These are phyloP conservation scores for Myxocyprinus asiaticus DNA, from an alignment of 2,113 vertebrate genomes.

Conservation along the genomic window DNA sequence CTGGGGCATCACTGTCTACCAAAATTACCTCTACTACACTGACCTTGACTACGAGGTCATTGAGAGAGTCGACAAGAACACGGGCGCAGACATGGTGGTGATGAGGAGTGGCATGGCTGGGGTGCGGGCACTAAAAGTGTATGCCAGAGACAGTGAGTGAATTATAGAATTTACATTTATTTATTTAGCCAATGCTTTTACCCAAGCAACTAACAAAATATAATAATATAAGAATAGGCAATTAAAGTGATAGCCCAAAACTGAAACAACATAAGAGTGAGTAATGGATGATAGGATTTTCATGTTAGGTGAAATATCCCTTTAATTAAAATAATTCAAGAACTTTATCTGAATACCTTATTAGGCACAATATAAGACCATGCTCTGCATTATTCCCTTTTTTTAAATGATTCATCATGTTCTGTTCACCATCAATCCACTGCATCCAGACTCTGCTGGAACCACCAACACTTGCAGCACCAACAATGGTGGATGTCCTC, in stretches of 20 bases:
- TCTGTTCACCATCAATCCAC: not conserved
- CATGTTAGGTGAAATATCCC: no score
- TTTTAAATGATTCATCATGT: not conserved
- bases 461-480: constrained; percentile 70
- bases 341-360: no score
- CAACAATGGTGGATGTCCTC: constrained; percentile 73
- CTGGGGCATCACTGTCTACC: constrained; percentile 69
- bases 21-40: constrained; percentile 73
- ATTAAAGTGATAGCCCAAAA: no score
- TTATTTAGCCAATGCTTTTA: no score
- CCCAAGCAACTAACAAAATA: no score
- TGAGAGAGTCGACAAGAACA: constrained; percentile 73
- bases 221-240: no score
- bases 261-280: no score
- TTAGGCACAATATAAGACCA: no score
- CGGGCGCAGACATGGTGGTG: constrained; percentile 69
- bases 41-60: constrained; percentile 75
- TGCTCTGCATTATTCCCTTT: not conserved
- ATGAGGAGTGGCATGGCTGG: constrained; percentile 71
- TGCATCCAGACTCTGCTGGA: constrained; percentile 66
- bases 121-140: constrained; percentile 68
- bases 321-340: no score
- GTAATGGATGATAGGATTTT: no score
- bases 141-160: constrained; percentile 72
- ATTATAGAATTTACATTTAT: not conserved